Percentiles rank a stretch among this genome's conserved stretches.
phyloP scores from a whole-genome alignment of 2,797 vertebrate species.

The Betta splendens region DNA sequence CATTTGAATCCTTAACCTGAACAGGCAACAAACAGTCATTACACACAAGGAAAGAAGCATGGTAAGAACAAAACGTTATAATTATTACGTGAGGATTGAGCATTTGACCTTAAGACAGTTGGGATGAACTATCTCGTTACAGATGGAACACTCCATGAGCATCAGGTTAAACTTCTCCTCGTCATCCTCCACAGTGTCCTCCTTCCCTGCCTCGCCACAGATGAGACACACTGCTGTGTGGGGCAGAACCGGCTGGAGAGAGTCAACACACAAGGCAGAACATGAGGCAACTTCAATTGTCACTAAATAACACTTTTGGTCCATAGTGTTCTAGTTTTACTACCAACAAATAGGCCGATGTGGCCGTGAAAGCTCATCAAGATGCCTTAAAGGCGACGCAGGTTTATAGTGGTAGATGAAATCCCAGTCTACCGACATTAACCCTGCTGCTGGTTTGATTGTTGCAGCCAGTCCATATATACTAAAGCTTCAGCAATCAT shows the following conservation, averaged over 20 bases:
- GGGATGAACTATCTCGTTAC: conserved; percentile 97
- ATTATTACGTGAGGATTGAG: not conserved
- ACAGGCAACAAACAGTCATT: conserved; percentile 1
- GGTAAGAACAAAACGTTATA: not conserved
- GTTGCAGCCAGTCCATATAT: no score
- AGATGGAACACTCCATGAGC: conserved; percentile 99
- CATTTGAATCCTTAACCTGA: conserved; percentile 93
- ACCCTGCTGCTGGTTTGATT: no score
- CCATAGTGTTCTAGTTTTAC: not conserved
- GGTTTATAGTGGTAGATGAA: conserved; percentile 1
- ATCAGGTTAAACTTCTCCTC: conserved; percentile 94
- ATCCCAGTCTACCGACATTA: not conserved
- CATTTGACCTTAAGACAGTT: conserved; percentile 92
- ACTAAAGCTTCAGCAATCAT: conserved; percentile 1
- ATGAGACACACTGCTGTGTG: conserved; percentile 95
- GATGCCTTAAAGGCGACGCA: conserved; percentile 19
- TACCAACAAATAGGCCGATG: conserved; percentile 1
- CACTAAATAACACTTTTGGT: conserved; percentile 1
- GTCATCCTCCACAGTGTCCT: conserved; percentile 92
- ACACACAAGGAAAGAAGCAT: not conserved
- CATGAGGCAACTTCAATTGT: not conserved
- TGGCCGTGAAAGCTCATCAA: not conserved
- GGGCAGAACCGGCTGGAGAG: conserved; percentile 89
- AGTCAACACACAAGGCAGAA: not conserved
- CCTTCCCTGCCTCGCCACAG: conserved; percentile 95